These are phyloP conservation scores for Xenus cinereus DNA, from an alignment of 2,113 vertebrate genomes.

Conservation along the genomic window DNA sequence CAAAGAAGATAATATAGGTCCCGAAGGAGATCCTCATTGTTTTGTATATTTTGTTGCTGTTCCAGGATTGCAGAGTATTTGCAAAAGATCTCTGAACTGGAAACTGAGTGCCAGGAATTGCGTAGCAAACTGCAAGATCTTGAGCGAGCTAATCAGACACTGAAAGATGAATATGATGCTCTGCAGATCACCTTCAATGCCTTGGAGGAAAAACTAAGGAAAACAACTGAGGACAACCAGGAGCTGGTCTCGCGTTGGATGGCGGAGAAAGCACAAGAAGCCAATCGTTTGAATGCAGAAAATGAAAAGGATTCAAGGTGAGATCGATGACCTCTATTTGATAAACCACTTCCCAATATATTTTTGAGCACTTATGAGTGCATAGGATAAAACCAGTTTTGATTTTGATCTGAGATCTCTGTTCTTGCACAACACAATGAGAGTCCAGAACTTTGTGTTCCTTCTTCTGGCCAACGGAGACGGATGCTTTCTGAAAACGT, in stretches of 20 bases:
- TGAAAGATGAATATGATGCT: constrained; percentile 97
- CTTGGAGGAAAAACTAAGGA: constrained; percentile 93
- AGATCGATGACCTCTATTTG: background rate
- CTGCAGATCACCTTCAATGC: constrained; percentile 97
- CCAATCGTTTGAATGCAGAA: constrained; percentile 93
- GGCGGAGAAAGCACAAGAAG: constrained; percentile 98
- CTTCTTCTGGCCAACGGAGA: background rate
- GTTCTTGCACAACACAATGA: background rate
- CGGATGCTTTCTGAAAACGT: background rate
- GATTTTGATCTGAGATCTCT: background rate
- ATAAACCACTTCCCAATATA: background rate
- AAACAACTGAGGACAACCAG: constrained; percentile 94
- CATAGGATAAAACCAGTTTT: background rate
- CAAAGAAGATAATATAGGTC: background rate
- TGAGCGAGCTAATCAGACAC: constrained; percentile 91
- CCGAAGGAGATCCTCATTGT: background rate
- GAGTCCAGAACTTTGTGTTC: background rate
- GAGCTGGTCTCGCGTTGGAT: constrained; percentile 97
- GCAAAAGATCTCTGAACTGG: constrained; percentile 84
- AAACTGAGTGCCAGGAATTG: constrained; percentile 88
- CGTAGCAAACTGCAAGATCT: constrained; percentile 87
- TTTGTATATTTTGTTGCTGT: background rate
- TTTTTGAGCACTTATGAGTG: background rate
- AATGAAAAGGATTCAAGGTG: constrained; percentile 97
- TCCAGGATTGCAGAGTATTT: constrained; percentile 89